Base-by-base conservation (phyloP, 2,797 vertebrate species). In the Pogoniulus pusillus region DNA sequence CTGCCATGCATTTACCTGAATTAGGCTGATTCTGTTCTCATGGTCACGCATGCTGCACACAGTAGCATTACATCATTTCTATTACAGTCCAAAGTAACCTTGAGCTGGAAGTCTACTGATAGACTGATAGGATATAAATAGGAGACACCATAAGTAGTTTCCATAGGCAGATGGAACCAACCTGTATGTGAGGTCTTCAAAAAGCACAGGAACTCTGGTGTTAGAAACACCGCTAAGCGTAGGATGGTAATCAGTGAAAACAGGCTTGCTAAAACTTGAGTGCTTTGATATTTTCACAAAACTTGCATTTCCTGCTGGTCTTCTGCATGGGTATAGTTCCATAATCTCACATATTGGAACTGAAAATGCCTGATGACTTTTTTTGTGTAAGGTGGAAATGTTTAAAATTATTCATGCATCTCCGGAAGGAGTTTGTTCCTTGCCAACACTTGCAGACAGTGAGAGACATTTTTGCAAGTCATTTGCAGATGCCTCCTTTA, bases 401-500 rank as follows among this genome's bases (percentile, higher is more conserved):
- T 47, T 84, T 92, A 88, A 89, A 92, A 91, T 85, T 81, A 91
- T 85, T 81, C 69, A 70, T 90, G 57, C 49, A 49, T 86, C 85
- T 93, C 74, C 88, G 92, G 64, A 86, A 94, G 87, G 59, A 85
- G 37, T 90, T 96, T 89, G 41, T 89, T 93, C 84, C 55, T 90
- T 94, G 95, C 93, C 87, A 93, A 59, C 54, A 66, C 60, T 94
- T 91, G 82, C 90, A 93, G 94, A 95, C 82, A 93, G 94, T 75
- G 90, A 94, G 92, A 93, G 94, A 94, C 93, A 75, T 94, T 95
- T 95, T 92, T 95, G 91, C 93, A 93, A 91, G 89, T 91, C 89
- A 92, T 89, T 93, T 93, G 87, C 92, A 93, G 87, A 95, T 94
- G 82, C 92, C 63, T 92, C 6, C 72, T 89, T 93, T 94, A 85